Base-by-base conservation (phyloP, 1,140 invertebrate genomes). In the Eubasilissa regina region DNA sequence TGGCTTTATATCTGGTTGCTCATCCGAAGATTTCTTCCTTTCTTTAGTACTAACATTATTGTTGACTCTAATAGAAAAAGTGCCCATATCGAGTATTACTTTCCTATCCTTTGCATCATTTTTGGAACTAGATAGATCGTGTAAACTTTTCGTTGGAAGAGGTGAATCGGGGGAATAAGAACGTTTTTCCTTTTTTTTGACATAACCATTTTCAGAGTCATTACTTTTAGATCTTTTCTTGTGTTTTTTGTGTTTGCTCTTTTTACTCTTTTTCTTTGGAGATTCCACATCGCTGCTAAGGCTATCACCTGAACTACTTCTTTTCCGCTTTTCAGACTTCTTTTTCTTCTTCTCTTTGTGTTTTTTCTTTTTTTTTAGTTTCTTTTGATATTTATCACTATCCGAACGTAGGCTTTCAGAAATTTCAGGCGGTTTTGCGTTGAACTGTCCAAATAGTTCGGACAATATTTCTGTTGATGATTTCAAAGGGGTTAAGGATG, bases 391-490 rank as follows among this genome's bases (percentile, higher is more conserved):
- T 21, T 85, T 85, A 86, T 89, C 82, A 77, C 86, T 78, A 7
- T n/a, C 48, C n/a, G 44, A 21, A 25, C 51, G 19, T 7, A 66
- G 6, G 19, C 10, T 25, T 84, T 88, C 87, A 15, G 85, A 85
- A 80, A 89, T 89, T 83, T 90, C 88, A 9, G 92, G 91, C 55
- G 91, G 92, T 75, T 89, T 89, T 35, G 90, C 92, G 84, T 94
- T 92, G 83, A 94, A 94, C 4, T 92, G 94, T 68, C 92, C 90
- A 83, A 96, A 96, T 0, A 96, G 87, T 86, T 95, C 94, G 0
- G 93, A 93, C 8, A 96, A 87, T 84, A 96, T 95, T 85, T 96
- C 94, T 85, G 92, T 94, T 0, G 94, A 95, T 4, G 94, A 93
- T 84, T 94, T 94, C 0, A 86, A 86, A 3, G 87, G 86, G 17